Conservation (phyloP, 2,888 invertebrate species). For the Neoaliturus tenellus region DNA sequence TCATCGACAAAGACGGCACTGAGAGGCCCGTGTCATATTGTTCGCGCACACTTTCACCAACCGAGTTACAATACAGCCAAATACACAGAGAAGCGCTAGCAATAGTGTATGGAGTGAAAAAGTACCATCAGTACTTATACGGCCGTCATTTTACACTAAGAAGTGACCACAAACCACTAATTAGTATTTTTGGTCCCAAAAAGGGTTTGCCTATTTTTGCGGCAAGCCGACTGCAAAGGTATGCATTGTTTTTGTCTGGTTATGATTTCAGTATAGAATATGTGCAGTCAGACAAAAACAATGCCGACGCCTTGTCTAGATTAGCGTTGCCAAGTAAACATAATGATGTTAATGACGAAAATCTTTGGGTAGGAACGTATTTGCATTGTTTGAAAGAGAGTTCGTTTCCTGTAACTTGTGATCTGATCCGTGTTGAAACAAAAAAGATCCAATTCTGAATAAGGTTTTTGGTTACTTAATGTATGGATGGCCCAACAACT, state of each 20-base stretch:
- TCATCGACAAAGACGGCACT: background rate
- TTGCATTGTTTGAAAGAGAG: conserved; percentile 30
- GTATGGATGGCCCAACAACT: conserved; percentile 18
- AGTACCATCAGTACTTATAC: conserved; percentile 54
- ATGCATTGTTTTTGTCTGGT: conserved; percentile 53
- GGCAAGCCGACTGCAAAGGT: conserved; percentile 59
- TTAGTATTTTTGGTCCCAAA: conserved; percentile 57
- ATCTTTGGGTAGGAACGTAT: conserved; percentile 1
- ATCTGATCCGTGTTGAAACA: background rate
- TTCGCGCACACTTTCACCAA: conserved; percentile 46
- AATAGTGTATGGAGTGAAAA: too few relatives aligned
- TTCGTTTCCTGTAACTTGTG: conserved; percentile 6
- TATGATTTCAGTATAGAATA: conserved; percentile 57
- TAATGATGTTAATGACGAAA: conserved; percentile 11
- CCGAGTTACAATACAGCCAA: conserved; percentile 49
- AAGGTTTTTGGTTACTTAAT: conserved; percentile 25
- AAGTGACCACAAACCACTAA: conserved; percentile 59
- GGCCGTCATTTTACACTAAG: conserved; percentile 53
- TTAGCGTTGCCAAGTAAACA: background rate
- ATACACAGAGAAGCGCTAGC: conserved; percentile 57
- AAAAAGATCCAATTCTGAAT: background rate
- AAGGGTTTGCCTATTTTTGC: conserved; percentile 59
- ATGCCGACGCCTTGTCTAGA: conserved; percentile 57
- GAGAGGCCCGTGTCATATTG: conserved; percentile 47
- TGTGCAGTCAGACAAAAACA: conserved; percentile 32